These are phyloP conservation scores for Macrotis lagotis DNA, from an alignment of 2,113 vertebrate species.

Conservation along the genomic window DNA sequence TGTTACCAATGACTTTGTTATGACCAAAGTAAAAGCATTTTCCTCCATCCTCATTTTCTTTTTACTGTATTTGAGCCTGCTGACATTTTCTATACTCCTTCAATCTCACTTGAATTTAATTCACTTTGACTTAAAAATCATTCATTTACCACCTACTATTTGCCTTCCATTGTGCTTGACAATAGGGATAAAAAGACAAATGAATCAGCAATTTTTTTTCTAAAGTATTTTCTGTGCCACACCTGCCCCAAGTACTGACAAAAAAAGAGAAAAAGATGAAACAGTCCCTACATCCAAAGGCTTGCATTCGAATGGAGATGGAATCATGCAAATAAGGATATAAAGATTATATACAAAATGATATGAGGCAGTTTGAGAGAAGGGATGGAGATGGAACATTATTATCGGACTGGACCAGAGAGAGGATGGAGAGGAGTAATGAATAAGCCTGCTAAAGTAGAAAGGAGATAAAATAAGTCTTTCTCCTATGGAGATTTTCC, in stretches of 20 bases:
- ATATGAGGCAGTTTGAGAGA: background rate
- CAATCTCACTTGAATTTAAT: too few relatives aligned
- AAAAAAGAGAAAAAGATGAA: background rate
- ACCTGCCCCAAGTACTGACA: background rate
- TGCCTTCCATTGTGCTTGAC: too few relatives aligned
- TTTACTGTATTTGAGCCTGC: too few relatives aligned
- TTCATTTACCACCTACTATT: too few relatives aligned
- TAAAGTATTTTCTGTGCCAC: background rate
- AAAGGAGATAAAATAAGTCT: background rate
- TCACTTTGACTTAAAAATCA: too few relatives aligned
- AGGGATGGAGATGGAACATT: too few relatives aligned
- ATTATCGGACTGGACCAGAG: too few relatives aligned
- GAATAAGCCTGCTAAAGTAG: background rate
- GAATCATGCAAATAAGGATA: background rate
- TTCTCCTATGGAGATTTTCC: background rate
- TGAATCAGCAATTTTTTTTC: background rate
- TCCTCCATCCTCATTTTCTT: too few relatives aligned
- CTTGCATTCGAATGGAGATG: background rate
- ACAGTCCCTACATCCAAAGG: background rate
- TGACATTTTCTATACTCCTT: too few relatives aligned
- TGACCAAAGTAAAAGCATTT: background rate
- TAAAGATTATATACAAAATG: background rate
- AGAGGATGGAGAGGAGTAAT: too few relatives aligned
- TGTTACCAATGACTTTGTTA: background rate
- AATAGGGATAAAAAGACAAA: background rate